Base-by-base conservation (phyloP, 2,888 invertebrate species). In the Drosophila siamana region DNA sequence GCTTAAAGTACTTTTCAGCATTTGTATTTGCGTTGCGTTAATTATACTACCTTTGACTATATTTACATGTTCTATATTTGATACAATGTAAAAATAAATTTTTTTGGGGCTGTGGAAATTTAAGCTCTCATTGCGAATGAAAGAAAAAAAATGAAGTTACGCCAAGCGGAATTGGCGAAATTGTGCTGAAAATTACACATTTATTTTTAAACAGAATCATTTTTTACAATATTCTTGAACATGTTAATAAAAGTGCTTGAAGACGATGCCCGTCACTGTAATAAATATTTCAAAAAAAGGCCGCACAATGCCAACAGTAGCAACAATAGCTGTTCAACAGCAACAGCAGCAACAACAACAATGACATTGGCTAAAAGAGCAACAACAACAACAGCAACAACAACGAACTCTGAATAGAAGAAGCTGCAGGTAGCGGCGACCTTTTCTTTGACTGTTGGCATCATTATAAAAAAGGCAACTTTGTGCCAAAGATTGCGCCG, bases 211-310 rank as follows among this genome's bases (percentile, higher is more conserved):
- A 28, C 16, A 44, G 43, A 33, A 59, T 41, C 33, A 48, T 51
- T 56, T 50, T 48, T 36, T 26, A 46, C 38, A 43, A 60, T 60
- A 50, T 26, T 54, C 33, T 51, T 43, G 9, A 63, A 47, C 67
- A 74, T 76, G 54, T 60, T 69, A 66, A 67, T 62, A 69, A 62
- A 63, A 67, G 38, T 41, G 46, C 40, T 70, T 38, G 26, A 28
- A 38, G 48, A 46, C 47, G 16, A 50, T 60, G 69, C 54, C 54
- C 40, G 36, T 51, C 46, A 33, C 52, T 52, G 51, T 65, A 73
- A 61, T 81, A 74, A 71, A 81, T 81, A 71, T 82, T 71, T 68
- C 33, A 80, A 60, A 67, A 60, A 67, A 65, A 69, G 60, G 46
- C 54, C 74, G 66, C 60, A 71, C 81, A 64, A 65, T 54, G 54